Evolutionary conservation across 1,140 invertebrate species (phyloP), one percentile per base, ranked within the genome.

Genomic region (Saccostrea echinata): DNA sequence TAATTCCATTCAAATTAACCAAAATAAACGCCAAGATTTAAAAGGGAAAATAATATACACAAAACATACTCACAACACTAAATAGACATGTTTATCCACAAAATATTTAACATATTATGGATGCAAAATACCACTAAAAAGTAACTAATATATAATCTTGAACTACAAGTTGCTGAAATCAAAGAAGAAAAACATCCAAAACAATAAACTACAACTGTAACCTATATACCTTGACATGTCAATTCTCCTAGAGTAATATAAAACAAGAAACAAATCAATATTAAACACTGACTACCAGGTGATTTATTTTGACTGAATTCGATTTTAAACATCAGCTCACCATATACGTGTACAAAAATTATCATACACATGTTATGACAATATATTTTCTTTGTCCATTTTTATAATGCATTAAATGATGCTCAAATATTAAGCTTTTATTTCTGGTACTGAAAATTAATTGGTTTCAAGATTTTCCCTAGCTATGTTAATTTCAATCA

Each of bases 241-340:
- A 76, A 30, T 76, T 76, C 33, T 76, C 68, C 68, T 76, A 76
- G 13, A 33, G n/a, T 61, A 4, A 61, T 61, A 61, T n/a, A 61
- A 61, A 61, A 61, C 18, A 61, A 61, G 43, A 43, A 0, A 43
- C 43, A 6, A 43, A 8, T 43, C 6, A 43, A 43, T 43, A 8
- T 43, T 9, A 43, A 1, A 43, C 43, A 43, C 43, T 43, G 43
- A 43, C 9, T 43, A n/a, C n/a, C n/a, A n/a, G n/a, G n/a, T n/a
- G n/a, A n/a, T n/a, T n/a, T n/a, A n/a, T n/a, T n/a, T n/a, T n/a
- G n/a, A n/a, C n/a, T n/a, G n/a, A n/a, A n/a, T 43, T 6, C 35
- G 1, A 1, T 43, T 1, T 43, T 6, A 43, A 1, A 43, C 6
- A 43, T 3, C 35, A 43, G 6, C 6, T 43, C 35, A 43, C 35